Percentiles rank a stretch among this genome's conserved stretches.
Evolutionary conservation across 1,140 invertebrate genomes (phyloP).

Genomic region (Marisa cornuarietis): DNA sequence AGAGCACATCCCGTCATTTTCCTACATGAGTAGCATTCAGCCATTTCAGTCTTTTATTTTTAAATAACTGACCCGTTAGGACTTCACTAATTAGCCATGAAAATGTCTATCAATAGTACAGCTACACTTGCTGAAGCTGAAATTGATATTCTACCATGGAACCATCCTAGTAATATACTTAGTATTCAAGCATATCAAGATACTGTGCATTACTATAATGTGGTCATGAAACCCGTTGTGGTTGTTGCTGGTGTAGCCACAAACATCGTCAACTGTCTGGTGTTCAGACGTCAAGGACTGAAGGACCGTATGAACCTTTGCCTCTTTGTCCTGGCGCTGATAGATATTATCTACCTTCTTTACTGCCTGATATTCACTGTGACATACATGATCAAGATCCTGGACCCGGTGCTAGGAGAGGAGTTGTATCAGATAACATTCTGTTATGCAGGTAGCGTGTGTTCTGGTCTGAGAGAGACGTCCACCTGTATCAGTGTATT

Average conservation of each 20-base stretch:
- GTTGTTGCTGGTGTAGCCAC: not conserved
- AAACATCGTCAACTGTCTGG: not conserved
- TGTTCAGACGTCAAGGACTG: too few relatives aligned
- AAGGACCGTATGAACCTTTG: too few relatives aligned
- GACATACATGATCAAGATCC: not conserved
- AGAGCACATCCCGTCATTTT: too few relatives aligned
- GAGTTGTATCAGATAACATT: not conserved
- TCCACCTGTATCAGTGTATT: not conserved
- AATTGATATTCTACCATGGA: not conserved
- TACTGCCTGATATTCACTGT: not conserved
- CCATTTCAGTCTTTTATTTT: too few relatives aligned
- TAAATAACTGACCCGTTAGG: too few relatives aligned
- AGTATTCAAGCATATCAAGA: not conserved
- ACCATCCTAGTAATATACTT: not conserved
- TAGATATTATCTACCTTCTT: not conserved
- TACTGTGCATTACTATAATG: not conserved
- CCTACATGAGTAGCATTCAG: too few relatives aligned
- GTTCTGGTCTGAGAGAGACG: not conserved
- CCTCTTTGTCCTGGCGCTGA: not conserved
- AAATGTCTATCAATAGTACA: too few relatives aligned
- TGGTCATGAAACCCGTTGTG: not conserved
- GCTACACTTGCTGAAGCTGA: too few relatives aligned
- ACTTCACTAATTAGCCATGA: too few relatives aligned
- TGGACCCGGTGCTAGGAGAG: not conserved
- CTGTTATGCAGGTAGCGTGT: not conserved